Evolutionary conservation across 2,113 vertebrate species (phyloP), one percentile per base, ranked within the genome.

Genomic region (Sigmodon hispidus): DNA sequence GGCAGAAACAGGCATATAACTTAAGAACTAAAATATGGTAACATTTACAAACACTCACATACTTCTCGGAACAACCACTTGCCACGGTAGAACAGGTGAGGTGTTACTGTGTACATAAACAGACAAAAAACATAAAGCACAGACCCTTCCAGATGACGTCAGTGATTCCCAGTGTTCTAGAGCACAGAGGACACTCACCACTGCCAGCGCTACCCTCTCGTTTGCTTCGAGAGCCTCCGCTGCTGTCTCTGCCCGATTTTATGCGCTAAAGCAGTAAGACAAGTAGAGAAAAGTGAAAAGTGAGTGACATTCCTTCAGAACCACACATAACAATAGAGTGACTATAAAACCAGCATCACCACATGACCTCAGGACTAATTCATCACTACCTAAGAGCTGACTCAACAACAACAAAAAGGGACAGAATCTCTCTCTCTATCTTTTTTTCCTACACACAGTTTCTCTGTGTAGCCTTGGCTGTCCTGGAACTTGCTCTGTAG

Each of bases 161-260:
- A 59, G 36, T 73, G 80, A 31, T 81, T 95, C 36, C 21, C 61
- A 59, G 0, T 26, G 50, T 77, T 65, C 65, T 67, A 59, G 63
- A 63, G n/a, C 17, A 34, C 11, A 89, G 81, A 43, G 80, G 12
- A 59, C 59, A 99, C 99, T 99, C 95, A 99, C 99, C 99, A 87
- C 98, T 98, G 85, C 98, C 97, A 22, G 98, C 98, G 77, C 98
- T 99, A 75, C 99, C 99, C 48, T 99, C 99, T 98, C 98, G 98
- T 79, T 98, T 99, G 92, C 98, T 89, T 3, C 99, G 98, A 45
- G 98, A 98, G 0, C 99, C 99, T 96, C 99, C 98, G 0, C 99
- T 99, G 98, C 99, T 97, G 61, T 99, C 99, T 94, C 99, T 98
- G 70, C 99, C 99, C 0, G 99, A 99, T 94, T 98, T 99, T 87